Evolutionary conservation across 2,797 vertebrate genomes (phyloP), one percentile per base, ranked within the genome.

Genomic region (Bradypodion ventrale): DNA sequence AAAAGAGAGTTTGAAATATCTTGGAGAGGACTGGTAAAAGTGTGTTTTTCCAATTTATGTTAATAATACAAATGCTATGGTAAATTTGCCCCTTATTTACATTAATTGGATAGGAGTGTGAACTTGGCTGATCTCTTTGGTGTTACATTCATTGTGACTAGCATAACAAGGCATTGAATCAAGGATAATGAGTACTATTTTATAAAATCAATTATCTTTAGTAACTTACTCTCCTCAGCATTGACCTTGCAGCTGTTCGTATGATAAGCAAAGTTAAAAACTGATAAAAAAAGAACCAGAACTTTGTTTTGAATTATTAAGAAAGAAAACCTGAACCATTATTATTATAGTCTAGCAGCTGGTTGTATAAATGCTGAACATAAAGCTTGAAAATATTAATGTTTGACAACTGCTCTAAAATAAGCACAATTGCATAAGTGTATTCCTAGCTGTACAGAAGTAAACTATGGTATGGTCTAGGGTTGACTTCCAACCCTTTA

Each of bases 111-210:
- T 91, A 92, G 78, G 81, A 89, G 89, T 88, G 91, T 86, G 88
- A 91, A 90, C 91, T 15, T 1, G 90, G 87, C 70, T 86, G 62
- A 86, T 87, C 89, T 87, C 81, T 87, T 85, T 90, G 80, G 87
- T 92, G 90, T 92, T 92, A 92, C 87, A 87, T 85, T 93, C 85
- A 69, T 89, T 93, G 91, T 83, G 87, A 90, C 86, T 92, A 85
- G 88, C 87, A 73, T 87, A 86, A 75, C 66, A 42, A 46, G 40
- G 80, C 85, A 85, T 35, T 63, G 76, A 70, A 85, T 69, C 77
- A 86, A 75, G 88, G 83, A 91, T 85, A 85, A 85, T 81, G 78
- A 85, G 78, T 42, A 40, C 32, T 77, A 49, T 63, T 85, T 81
- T 81, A 66, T 73, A 85, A 80, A 85, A 85, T 75, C 84, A 81